Percentiles rank a stretch among this genome's conserved stretches.
Evolutionary conservation across 2,888 invertebrate genomes (phyloP).

Genomic region (Drosophila emarginata): DNA sequence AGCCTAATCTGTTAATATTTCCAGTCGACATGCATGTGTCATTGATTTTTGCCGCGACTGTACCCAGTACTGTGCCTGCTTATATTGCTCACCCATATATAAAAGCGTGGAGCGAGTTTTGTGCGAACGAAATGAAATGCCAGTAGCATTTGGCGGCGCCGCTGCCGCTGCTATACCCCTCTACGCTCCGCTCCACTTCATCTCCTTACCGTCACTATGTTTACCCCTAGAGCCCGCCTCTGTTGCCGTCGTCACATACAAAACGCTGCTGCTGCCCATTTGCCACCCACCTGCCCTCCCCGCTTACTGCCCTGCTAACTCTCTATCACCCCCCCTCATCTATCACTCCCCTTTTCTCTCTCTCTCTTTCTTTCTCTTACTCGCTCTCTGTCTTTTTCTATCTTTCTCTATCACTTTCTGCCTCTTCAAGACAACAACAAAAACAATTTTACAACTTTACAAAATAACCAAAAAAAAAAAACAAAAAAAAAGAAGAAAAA

Average conservation of each 20-base stretch:
- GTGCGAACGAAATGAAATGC: conserved; percentile 71
- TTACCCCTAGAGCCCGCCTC: conserved; percentile 4
- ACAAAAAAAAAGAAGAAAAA: background rate
- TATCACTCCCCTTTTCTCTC: conserved; percentile 20
- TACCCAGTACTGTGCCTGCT: conserved; percentile 45
- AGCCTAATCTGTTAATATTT: background rate
- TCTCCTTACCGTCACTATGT: conserved; percentile 17
- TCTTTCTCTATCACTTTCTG: background rate
- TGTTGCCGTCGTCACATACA: conserved; percentile 49
- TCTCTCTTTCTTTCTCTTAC: conserved; percentile 7
- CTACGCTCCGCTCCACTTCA: conserved; percentile 14
- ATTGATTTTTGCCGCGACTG: conserved; percentile 76
- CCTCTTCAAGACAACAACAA: background rate
- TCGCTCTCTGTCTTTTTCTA: background rate
- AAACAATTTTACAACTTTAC: conserved; percentile 30
- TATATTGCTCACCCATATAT: conserved; percentile 69
- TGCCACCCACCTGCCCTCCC: conserved; percentile 41
- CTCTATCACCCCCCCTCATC: conserved; percentile 19
- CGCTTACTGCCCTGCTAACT: background rate
- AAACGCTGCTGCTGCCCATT: conserved; percentile 39
- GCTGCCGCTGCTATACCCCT: conserved; percentile 56
- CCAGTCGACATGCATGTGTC: conserved; percentile 51
- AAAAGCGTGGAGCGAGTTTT: conserved; percentile 75
- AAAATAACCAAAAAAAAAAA: conserved; percentile 22
- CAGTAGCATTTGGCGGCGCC: conserved; percentile 74